Evolutionary conservation across 2,113 vertebrate genomes (phyloP).

Genomic region (Hydropotes inermis): DNA sequence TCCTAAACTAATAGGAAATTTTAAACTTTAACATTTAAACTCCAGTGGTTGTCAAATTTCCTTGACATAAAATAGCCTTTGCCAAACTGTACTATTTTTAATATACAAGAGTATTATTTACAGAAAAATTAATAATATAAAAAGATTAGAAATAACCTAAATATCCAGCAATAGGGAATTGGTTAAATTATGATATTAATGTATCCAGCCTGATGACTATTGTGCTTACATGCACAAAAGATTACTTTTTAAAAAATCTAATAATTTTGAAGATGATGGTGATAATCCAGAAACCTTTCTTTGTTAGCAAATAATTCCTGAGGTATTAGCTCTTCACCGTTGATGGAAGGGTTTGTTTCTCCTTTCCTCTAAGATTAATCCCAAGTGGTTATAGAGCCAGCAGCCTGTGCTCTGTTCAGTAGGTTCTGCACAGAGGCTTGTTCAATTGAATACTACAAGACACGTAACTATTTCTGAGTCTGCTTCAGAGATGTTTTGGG

Average conservation of each 20-base stretch:
- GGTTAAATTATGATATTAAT: background rate
- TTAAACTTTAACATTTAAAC: background rate
- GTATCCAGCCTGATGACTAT: background rate
- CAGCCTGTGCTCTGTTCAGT: background rate
- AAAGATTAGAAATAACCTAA: background rate
- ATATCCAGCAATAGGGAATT: background rate
- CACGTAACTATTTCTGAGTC: background rate
- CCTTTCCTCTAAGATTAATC: background rate
- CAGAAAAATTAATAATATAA: background rate
- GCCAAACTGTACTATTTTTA: background rate
- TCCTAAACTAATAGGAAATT: background rate
- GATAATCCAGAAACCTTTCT: background rate
- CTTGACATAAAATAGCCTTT: background rate
- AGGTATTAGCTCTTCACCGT: background rate
- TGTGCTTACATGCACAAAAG: background rate
- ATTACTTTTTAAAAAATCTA: background rate
- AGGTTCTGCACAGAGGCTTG: background rate
- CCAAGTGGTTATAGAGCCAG: background rate
- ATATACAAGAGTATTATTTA: background rate
- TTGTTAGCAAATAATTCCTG: background rate
- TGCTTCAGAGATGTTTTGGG: slow-evolving; percentile 1
- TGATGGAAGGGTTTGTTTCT: background rate
- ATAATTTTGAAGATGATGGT: background rate
- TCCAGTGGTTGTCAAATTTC: background rate
- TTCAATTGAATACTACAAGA: background rate